These are phyloP conservation scores for Dasysyrphus tricinctus DNA, from an alignment of 2,888 invertebrate genomes.

Conservation along the genomic window DNA sequence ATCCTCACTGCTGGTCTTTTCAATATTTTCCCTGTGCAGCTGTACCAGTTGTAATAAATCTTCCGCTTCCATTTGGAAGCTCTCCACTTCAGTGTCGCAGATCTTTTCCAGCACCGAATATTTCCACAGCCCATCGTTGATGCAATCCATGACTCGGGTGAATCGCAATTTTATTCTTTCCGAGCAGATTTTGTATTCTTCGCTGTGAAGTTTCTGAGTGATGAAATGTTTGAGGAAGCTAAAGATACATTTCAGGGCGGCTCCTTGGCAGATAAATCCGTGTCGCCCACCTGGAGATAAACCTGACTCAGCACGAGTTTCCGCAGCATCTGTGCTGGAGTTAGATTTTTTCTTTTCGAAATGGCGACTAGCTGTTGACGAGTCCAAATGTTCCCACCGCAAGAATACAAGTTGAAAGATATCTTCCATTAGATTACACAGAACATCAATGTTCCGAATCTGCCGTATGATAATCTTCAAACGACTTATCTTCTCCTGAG, in stretches of 20 bases:
- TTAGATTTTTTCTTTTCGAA: conserved; percentile 39
- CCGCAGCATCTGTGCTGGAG: conserved; percentile 63
- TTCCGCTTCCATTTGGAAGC: conserved; percentile 78
- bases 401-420: conserved; percentile 81
- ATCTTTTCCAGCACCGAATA: conserved; percentile 81
- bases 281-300: conserved; percentile 52
- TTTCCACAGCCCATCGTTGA: conserved; percentile 82
- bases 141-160: conserved; percentile 79
- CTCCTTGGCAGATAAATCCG: conserved; percentile 80
- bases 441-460: conserved; percentile 78
- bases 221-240: conserved; percentile 80
- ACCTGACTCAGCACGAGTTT: conserved; percentile 44
- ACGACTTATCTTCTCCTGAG: conserved; percentile 77
- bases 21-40: conserved; percentile 78
- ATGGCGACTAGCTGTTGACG: not conserved
- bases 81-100: conserved; percentile 70
- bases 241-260: conserved; percentile 78
- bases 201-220: conserved; percentile 81
- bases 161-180: conserved; percentile 79
- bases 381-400: conserved; percentile 81
- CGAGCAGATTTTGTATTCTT: conserved; percentile 80
- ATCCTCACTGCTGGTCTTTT: conserved; percentile 82
- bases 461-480: conserved; percentile 80
- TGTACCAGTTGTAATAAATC: conserved; percentile 80
- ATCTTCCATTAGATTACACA: conserved; percentile 80